Base-by-base conservation (phyloP, 1,140 invertebrate genomes). In the Antheraea pernyi region DNA sequence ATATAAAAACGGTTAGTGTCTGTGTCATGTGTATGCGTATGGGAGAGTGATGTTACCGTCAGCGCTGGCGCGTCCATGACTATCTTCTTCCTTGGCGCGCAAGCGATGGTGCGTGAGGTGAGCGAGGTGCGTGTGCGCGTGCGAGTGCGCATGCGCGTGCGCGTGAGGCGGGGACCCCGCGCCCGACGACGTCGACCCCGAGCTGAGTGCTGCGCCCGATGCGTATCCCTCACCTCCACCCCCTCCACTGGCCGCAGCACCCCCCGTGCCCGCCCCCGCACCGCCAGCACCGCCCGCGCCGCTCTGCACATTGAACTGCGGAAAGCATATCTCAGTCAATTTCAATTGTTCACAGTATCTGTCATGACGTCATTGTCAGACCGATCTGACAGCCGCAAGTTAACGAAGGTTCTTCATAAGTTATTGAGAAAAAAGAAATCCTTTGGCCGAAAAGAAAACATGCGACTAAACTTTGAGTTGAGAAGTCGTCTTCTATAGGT, bases 11-110 rank as follows among this genome's bases (percentile, higher is more conserved):
- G 1, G 1, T 30, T 30, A 30, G 22, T 30, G 22, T n/a, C 1
- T 30, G 22, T 30, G 22, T 30, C 22, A 4, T 42, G n/a, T 42
- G 39, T 0, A 8, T 42, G 39, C 11, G 39, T 63, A 30, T 19
- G 19, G 0, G n/a, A 36, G 61, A 36, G 19, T 7, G 1, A 36
- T 19, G n/a, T 59, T 46, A 73, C 93, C 93, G 79, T 94, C 93
- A 30, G 93, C 93, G 82, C 93, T 94, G 79, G 93, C 91, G 69
- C 93, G 91, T 53, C 93, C 93, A 72, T 93, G 93, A 70, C 93
- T 83, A 69, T 94, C 94, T 79, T 94, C 93, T 80, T 94, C 93
- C 80, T 94, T 94, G 72, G 90, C 79, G 67, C 89, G 85, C 75
- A 91, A 75, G 18, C 89, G 83, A 36, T 83, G 83, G 42, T 83